Evolutionary conservation across 2,888 invertebrate species (phyloP), one percentile per base, ranked within the genome.

Genomic region (Melikaiella ostensackeni): DNA sequence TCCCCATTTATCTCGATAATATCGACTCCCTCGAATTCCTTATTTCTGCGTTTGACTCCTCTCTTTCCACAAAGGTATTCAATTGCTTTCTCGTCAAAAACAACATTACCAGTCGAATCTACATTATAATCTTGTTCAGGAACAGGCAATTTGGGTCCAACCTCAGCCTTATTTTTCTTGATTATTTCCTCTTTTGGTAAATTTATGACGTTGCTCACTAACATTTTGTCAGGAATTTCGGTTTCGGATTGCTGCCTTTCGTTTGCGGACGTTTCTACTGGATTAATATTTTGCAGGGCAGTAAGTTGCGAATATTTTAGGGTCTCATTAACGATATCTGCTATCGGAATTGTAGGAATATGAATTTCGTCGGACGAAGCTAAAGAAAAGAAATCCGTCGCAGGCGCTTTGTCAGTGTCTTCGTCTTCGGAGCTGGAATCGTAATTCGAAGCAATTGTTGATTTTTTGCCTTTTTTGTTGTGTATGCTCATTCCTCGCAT

Each of bases 1-100:
- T 95, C 94, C 66, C 97, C 96, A 81, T 95, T 95, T 1, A 98
- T 95, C 87, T 98, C 97, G 21, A 98, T 95, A 76, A 98, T 94
- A 86, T 97, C 94, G 79, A 91, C 89, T 83, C 93, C 92, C 79
- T 93, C 92, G n/a, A 94, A 88, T 74, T 93, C 92, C 70, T 92
- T 89, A 80, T 92, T 90, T 81, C 91, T 92, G 19, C 92, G 90
- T 81, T 92, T 92, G 4, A 92, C 91, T 64, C 91, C 90, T 77
- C 91, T 85, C 78, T 84, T 91, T 8, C 91, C 91, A 76, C 91
- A 91, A 5, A 91, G 86, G 78, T 91, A 91, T 76, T 91, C 87
- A 13, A 91, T 91, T 5, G 91, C 91, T 83, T 91, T 91, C 1
- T 92, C 91, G 75, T 91, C 91, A 50, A 91, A 88, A 4, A 89